Base-by-base conservation (phyloP, 2,113 vertebrate species). In the Ploceus nigricollis region DNA sequence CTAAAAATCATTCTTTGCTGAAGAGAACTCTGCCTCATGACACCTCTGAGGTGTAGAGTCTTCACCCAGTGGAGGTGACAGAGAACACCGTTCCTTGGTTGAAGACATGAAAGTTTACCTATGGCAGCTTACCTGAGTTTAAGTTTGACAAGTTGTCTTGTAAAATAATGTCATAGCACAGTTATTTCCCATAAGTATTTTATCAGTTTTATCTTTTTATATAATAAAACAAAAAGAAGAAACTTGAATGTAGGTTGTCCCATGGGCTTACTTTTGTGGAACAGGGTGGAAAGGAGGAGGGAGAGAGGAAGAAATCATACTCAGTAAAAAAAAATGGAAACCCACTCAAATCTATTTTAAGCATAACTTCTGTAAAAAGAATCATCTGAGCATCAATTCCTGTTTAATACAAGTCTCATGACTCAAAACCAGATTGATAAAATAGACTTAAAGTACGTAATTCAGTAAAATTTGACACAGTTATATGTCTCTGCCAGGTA, bases 311-410 rank as follows among this genome's bases (percentile, higher is more conserved):
- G 51, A 87, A 95, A 94, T 89, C 45, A 77, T 51, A 77, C 27
- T 83, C 92, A 81, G 22, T 42, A 94, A 93, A 87, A 91, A 90
- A 82, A 93, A 95, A 70, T 48, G 63, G 31, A 68, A 80, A 73
- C 94, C 82, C 79, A 95, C 94, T 90, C 75, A 56, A 64, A 81
- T 80, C 82, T 94, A 96, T 96, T 95, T 96, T 92, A 94, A 91
- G 82, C 11, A 48, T 45, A 83, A 77, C 31, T 90, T 92, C 76
- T 66, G 71, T 81, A 95, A 91, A 95, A 93, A 86, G 64, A 90
- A 77, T 73, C 54, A 92, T 77, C 64, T 68, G 71, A 70, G 64
- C 31, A 63, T 79, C 64, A 81, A 83, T 54, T 93, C 1, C 1
- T 90, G 40, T 88, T 91, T 86, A 86, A 86, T 58, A 73, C 8